These are phyloP conservation scores for Lochmaea capreae DNA, from an alignment of 2,888 invertebrate species.

Conservation along the genomic window DNA sequence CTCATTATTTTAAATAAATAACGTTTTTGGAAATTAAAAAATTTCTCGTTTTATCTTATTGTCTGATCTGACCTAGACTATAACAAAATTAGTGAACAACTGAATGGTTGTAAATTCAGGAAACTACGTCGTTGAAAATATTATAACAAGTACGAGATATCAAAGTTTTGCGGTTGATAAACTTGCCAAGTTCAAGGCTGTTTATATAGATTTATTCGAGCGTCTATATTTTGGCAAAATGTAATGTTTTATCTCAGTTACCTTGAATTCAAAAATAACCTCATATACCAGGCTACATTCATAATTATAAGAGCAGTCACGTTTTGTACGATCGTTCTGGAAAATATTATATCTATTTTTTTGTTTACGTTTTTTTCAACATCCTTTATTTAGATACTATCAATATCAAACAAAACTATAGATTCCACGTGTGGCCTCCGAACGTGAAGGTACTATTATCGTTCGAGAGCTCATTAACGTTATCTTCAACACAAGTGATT, in stretches of 20 bases:
- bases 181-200: conserved; percentile 63
- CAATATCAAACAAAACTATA: too few species aligned
- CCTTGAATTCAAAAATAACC: conserved; percentile 43
- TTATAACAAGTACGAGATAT: conserved; percentile 21
- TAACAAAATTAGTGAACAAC: not conserved
- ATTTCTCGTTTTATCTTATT: not conserved
- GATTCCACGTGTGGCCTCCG: too few species aligned
- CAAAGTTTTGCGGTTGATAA: conserved; percentile 61
- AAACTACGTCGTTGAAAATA: conserved; percentile 26
- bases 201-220: conserved; percentile 43
- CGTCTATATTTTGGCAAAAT: conserved; percentile 42
- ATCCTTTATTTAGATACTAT: too few species aligned
- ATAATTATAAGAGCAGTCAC: conserved; percentile 28
- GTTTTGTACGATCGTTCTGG: not conserved
- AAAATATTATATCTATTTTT: too few species aligned
- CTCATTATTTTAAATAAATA: too few species aligned
- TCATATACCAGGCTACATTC: conserved; percentile 20
- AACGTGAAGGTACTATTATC: too few species aligned
- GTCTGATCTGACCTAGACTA: not conserved
- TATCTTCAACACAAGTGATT: too few species aligned
- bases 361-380: too few species aligned
- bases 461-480: too few species aligned
- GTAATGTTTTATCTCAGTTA: conserved; percentile 37
- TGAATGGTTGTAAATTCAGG: conserved; percentile 18
- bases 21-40: not conserved